These are phyloP conservation scores for Nicator chloris DNA, from an alignment of 2,113 vertebrate species.

Conservation along the genomic window DNA sequence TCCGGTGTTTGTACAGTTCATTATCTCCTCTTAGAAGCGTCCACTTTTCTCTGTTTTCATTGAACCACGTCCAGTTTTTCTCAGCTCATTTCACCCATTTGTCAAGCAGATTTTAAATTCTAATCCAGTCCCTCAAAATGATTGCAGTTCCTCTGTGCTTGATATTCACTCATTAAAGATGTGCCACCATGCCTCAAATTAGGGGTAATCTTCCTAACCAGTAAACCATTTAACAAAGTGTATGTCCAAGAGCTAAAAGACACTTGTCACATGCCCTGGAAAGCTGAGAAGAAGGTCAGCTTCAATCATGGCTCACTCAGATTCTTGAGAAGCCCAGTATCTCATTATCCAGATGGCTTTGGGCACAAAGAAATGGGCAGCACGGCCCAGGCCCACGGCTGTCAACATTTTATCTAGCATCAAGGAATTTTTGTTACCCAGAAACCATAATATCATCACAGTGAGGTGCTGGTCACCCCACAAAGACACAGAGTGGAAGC, in stretches of 20 bases:
- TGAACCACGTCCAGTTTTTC: constrained; percentile 41
- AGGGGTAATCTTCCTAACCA: background rate
- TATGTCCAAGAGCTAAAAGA: background rate
- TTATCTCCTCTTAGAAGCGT: constrained; percentile 16
- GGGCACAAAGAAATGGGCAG: background rate
- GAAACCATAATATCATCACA: background rate
- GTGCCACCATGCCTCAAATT: background rate
- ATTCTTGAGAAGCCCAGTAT: background rate
- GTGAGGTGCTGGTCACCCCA: background rate
- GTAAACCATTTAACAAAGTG: background rate
- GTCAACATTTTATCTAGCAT: background rate
- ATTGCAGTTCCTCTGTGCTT: background rate
- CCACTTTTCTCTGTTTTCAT: constrained; percentile 46
- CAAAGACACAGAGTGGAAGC: background rate
- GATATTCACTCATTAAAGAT: background rate
- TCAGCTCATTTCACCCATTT: constrained; percentile 50
- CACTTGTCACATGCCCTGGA: background rate
- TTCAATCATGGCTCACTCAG: background rate
- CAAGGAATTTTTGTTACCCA: background rate
- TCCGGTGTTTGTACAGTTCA: constrained; percentile 54
- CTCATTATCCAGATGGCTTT: background rate
- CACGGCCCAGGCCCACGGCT: background rate
- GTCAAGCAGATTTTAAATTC: constrained; percentile 45
- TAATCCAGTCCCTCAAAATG: background rate
- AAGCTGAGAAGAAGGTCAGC: background rate